Percentiles rank a stretch among this genome's conserved stretches.
phyloP scores from a whole-genome alignment of 2,113 vertebrate species.

The Dicentrarchus labrax region DNA sequence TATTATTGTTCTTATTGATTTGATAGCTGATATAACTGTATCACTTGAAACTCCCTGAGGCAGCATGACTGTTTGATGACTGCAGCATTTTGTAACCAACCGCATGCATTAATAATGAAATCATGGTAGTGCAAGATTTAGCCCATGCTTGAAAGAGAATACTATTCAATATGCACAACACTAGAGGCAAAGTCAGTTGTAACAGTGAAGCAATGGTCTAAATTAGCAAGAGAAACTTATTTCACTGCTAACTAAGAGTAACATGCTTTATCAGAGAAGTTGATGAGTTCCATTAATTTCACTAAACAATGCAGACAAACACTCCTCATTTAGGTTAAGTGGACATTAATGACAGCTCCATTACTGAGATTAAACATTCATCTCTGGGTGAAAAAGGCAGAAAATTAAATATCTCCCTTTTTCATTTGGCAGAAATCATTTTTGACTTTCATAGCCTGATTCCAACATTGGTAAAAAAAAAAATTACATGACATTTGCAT shows the following conservation, averaged over 20 bases:
- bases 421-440: neutral
- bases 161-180: neutral
- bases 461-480: neutral
- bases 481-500: neutral
- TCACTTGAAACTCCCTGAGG: conserved; percentile 10
- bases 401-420: conserved; percentile 55
- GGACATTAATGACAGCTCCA: conserved; percentile 72
- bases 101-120: conserved; percentile 70
- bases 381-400: conserved; percentile 63
- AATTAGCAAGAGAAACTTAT: conserved; percentile 11
- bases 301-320: conserved; percentile 62
- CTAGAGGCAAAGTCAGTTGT: conserved; percentile 1
- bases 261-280: conserved; percentile 34
- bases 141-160: conserved; percentile 20
- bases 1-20: neutral
- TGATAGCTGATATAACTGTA: conserved; percentile 36
- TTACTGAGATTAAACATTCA: conserved; percentile 64
- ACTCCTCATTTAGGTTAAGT: conserved; percentile 68
- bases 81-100: conserved; percentile 60
- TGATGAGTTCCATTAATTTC: conserved; percentile 61
- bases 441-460: neutral
- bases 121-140: conserved; percentile 21
- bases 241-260: conserved; percentile 9
- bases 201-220: neutral
- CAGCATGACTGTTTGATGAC: conserved; percentile 49